Evolutionary conservation across 2,888 invertebrate species (phyloP).

Genomic region (Vannuccia rotundouncinata): DNA sequence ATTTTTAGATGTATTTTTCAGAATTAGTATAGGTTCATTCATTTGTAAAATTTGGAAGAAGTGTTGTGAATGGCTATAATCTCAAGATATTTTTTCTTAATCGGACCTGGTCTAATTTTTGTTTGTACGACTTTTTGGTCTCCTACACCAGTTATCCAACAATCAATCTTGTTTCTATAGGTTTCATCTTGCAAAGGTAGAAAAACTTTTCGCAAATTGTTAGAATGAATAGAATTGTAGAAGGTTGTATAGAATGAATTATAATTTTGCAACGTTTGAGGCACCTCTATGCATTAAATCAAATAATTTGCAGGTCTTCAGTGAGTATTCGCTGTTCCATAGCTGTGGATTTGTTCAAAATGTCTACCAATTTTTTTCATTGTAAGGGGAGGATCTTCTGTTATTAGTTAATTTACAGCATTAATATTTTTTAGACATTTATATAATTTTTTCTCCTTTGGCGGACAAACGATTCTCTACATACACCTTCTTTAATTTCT

Average conservation of each 20-base stretch:
- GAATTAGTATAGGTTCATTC: no score
- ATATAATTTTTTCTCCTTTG: not conserved
- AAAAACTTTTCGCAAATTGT: no score
- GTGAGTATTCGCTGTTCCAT: not conserved
- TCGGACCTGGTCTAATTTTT: no score
- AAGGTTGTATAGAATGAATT: not conserved
- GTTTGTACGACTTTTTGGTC: no score
- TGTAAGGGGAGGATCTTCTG: not conserved
- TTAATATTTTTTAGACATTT: not conserved
- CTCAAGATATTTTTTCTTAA: no score
- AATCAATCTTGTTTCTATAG: no score
- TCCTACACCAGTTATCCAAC: no score
- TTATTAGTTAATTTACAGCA: not conserved
- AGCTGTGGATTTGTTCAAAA: not conserved
- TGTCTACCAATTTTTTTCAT: not conserved
- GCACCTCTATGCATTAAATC: not conserved
- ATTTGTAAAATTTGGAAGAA: no score
- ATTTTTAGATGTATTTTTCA: no score
- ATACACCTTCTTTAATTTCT: not conserved
- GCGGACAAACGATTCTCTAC: not conserved
- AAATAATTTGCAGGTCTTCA: not conserved
- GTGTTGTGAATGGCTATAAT: no score
- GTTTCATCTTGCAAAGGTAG: no score
- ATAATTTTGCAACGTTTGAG: not conserved
- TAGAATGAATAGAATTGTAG: no score